Percentiles rank a stretch among this genome's conserved stretches.
phyloP scores from a whole-genome alignment of 2,888 invertebrate species.

The Lepetodrilus schrolli region DNA sequence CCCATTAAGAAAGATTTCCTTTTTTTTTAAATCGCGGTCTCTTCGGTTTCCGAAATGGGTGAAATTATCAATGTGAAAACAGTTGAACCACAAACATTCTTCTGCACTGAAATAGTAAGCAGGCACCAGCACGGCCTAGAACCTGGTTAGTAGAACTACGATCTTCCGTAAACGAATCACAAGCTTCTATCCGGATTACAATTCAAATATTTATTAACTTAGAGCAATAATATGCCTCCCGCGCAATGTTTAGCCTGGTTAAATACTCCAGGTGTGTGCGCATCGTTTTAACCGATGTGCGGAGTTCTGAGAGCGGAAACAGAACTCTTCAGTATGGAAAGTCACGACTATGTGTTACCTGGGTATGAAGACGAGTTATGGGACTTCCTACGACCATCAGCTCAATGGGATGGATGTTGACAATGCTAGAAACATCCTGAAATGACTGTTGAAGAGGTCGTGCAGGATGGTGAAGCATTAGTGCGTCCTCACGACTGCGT shows the following conservation, averaged over 20 bases:
- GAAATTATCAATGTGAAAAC: background rate
- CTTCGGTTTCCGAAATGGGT: background rate
- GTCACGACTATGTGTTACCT: background rate
- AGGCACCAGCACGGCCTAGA: background rate
- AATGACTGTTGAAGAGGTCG: background rate
- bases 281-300: background rate
- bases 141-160: background rate
- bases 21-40: background rate
- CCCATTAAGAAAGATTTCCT: constrained; percentile 8
- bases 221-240: background rate
- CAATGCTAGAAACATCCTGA: background rate
- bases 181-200: background rate
- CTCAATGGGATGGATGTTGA: constrained; percentile 1
- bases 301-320: background rate
- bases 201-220: constrained; percentile 7
- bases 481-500: background rate
- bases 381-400: constrained; percentile 7
- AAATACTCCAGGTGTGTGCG: background rate
- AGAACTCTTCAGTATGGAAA: background rate
- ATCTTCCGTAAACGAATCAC: background rate
- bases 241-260: background rate
- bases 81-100: background rate
- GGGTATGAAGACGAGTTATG: background rate
- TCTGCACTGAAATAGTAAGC: background rate
- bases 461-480: too few relatives aligned